phyloP scores from a whole-genome alignment of 2,797 vertebrate species.

The Merluccius polli region DNA sequence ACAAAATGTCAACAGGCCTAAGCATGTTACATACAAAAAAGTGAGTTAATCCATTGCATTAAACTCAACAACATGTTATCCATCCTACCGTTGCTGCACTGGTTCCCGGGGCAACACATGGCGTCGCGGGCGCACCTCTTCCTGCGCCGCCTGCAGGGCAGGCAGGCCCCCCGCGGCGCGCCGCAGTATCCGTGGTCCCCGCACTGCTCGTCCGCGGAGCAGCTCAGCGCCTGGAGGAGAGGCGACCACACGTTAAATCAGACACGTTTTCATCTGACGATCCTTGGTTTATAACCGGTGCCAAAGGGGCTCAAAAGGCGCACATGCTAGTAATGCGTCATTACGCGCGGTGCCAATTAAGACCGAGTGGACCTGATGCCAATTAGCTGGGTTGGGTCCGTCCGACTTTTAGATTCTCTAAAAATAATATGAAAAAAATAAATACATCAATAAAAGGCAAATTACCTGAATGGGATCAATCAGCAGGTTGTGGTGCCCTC shows the following conservation, averaged over 20 bases:
- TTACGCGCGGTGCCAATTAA: no score
- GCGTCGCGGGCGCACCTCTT: constrained; percentile 81
- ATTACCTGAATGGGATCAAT: constrained; percentile 76
- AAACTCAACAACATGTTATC: neutral
- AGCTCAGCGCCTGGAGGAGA: constrained; percentile 61
- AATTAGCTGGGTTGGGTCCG: neutral
- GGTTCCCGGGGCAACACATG: constrained; percentile 82
- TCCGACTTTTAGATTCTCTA: neutral
- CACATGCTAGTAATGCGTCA: no score
- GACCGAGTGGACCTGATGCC: no score
- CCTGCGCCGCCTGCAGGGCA: constrained; percentile 78
- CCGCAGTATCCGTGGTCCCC: constrained; percentile 71
- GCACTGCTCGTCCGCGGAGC: constrained; percentile 77
- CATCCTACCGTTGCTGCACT: constrained; percentile 81
- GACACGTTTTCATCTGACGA: no score
- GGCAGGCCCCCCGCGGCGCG: constrained; percentile 63
- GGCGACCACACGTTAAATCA: neutral
- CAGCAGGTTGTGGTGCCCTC: constrained; percentile 71
- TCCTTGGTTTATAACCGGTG: no score
- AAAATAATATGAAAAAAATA: neutral
- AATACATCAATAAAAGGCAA: neutral
- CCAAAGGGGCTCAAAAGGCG: no score
- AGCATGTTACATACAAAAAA: no score
- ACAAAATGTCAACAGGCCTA: no score
- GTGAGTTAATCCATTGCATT: neutral